Evolutionary conservation across 2,113 vertebrate genomes (phyloP), one percentile per base, ranked within the genome.

Genomic region (Corvus moneduloides): DNA sequence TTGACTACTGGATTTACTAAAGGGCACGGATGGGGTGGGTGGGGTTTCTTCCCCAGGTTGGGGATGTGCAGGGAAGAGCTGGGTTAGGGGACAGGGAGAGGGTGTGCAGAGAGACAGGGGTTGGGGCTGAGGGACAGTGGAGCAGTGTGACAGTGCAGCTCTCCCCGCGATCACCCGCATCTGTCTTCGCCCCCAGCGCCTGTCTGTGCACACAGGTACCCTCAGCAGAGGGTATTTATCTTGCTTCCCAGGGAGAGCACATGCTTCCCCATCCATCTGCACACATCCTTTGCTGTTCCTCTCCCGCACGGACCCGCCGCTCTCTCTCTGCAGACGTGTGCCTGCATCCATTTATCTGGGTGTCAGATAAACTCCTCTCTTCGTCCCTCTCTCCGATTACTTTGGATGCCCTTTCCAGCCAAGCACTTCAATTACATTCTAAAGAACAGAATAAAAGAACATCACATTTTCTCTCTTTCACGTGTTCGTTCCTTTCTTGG

Each of bases 151-250:
- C 17, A 35, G 61, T 4, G 6, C 44, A 67, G 73, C 87, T 33
- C 23, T 72, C 58, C 22, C 71, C 1, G 1, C 35, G 7, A 28
- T 72, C 71, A 46, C 27, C 71, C 54, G 10, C 37, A 5, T 79
- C 52, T 32, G 14, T 48, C 35, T 59, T 44, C 0, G 0, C 62
- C 56, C 3, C 0, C 27, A 7, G 49, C 0, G 0, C 20, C 4
- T 35, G 27, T 43, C 51, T 66, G 52, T 63, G 67, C 79, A 20
- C 56, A 37, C 48, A 2, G 8, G 2, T 39, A 26, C 76, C 68
- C 59, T 49, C 51, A 41, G 30, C 41, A 19, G 14, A 16, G 79
- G 0, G 3, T 3, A 26, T 64, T 68, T 44, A 7, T 80, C 80
- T 86, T 69, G 66, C 85, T 68, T 48, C 66, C 71, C 9, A 3